A percentile compares a stretch with the other conserved stretches of the same genome.
phyloP scores from a whole-genome alignment of 2,113 vertebrate genomes.

The Struthidea cinerea region DNA sequence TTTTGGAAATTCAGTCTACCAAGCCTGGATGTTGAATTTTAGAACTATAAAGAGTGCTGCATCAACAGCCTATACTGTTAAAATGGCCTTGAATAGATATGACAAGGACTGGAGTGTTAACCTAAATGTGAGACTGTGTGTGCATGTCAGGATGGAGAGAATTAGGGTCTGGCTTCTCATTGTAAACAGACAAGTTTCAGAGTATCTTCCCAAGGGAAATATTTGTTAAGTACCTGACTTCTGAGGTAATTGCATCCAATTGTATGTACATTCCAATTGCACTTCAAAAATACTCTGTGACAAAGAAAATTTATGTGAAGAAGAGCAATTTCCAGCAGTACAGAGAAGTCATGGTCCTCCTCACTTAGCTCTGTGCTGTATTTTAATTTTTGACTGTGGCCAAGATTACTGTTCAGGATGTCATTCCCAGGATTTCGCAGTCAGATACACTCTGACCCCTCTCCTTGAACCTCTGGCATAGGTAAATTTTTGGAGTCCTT shows the following conservation, averaged over 20 bases:
- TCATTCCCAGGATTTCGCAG: background rate
- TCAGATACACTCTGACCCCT: background rate
- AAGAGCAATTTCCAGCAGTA: background rate
- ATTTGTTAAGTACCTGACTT: slow-evolving; percentile 8
- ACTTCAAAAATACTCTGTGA: background rate
- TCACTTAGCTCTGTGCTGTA: background rate
- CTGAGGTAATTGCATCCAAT: slow-evolving; percentile 17
- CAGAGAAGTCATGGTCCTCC: background rate
- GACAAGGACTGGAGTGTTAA: background rate
- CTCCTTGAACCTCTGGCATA: background rate
- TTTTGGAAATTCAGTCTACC: background rate
- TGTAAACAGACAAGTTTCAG: background rate
- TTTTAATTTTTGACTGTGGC: background rate
- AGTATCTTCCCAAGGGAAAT: background rate
- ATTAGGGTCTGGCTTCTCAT: background rate
- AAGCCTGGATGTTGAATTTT: background rate
- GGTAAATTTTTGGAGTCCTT: background rate
- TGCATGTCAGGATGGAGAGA: background rate
- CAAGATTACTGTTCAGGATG: background rate
- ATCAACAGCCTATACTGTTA: background rate
- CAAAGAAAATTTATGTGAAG: slow-evolving; percentile 7
- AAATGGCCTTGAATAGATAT: background rate
- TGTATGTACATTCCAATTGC: background rate
- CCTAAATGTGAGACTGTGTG: background rate
- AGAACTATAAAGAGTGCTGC: background rate